Percentiles rank a stretch among this genome's conserved stretches.
phyloP scores from a whole-genome alignment of 2,888 invertebrate genomes.

The Watsonalla binaria region DNA sequence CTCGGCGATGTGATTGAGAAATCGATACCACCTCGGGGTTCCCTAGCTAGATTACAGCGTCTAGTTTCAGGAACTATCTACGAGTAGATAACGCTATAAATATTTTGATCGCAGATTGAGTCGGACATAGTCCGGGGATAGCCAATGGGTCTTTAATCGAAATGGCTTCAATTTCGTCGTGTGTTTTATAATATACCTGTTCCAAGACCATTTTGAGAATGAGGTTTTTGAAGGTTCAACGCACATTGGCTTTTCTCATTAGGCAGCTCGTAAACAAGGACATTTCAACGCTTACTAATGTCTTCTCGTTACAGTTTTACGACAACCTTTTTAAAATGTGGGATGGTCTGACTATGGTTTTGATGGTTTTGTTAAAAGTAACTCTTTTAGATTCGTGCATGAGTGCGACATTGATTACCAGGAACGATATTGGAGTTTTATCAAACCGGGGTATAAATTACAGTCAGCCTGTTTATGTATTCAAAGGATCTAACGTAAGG shows the following conservation, averaged over 20 bases:
- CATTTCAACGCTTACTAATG: conserved; percentile 66
- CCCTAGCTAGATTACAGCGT: conserved; percentile 51
- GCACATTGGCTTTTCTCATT: conserved; percentile 61
- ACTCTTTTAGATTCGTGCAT: conserved; percentile 24
- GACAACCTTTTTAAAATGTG: conserved; percentile 50
- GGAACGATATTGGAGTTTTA: conserved; percentile 25
- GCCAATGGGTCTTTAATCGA: conserved; percentile 14
- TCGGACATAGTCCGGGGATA: neutral
- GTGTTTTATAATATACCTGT: conserved; percentile 27
- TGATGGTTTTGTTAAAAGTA: conserved; percentile 43
- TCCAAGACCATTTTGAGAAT: conserved; percentile 22
- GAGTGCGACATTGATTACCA: conserved; percentile 36
- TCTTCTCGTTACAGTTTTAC: conserved; percentile 59
- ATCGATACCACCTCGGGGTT: conserved; percentile 42
- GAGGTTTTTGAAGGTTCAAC: conserved; percentile 50
- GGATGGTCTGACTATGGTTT: conserved; percentile 34
- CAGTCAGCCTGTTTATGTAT: conserved; percentile 13
- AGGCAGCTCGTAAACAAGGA: conserved; percentile 66
- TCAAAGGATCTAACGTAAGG: conserved; percentile 19
- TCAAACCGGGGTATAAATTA: neutral
- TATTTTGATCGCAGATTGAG: conserved; percentile 2
- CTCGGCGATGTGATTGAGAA: conserved; percentile 53
- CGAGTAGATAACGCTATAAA: conserved; percentile 24
- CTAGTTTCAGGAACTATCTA: conserved; percentile 31
- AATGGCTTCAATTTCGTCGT: conserved; percentile 27